A percentile compares a stretch with the other conserved stretches of the same genome.
These are phyloP conservation scores for Aspidoscelis tigris DNA, from an alignment of 2,113 vertebrate genomes.

Conservation along the genomic window DNA sequence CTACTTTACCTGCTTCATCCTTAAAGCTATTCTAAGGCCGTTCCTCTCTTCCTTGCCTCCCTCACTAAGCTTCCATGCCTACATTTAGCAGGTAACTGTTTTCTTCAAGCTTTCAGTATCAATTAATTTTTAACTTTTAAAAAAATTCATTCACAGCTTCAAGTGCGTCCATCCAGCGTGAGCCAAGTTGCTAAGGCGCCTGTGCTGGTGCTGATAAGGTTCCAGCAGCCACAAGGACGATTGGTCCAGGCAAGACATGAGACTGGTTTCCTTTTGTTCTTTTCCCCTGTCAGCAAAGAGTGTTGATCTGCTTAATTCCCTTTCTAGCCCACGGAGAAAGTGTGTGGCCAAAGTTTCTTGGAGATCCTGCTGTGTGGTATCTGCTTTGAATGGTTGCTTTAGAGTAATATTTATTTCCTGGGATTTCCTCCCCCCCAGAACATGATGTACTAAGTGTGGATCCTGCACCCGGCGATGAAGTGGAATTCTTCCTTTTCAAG, in stretches of 20 bases:
- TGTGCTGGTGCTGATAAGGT: conserved; percentile 71
- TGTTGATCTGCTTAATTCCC: neutral
- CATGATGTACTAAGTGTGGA: conserved; percentile 70
- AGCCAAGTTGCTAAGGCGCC: conserved; percentile 51
- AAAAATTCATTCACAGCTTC: conserved; percentile 29
- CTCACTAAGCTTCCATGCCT: neutral
- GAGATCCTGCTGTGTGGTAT: rapidly evolving
- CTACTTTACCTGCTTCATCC: conserved; percentile 6
- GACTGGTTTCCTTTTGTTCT: conserved; percentile 38
- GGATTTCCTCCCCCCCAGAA: conserved; percentile 66
- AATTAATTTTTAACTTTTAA: conserved; percentile 74
- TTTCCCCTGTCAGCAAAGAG: neutral
- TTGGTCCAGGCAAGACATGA: neutral
- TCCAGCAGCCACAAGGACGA: conserved; percentile 46
- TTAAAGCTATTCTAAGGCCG: neutral
- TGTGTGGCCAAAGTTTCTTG: rapidly evolving
- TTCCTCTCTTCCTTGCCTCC: conserved; percentile 31
- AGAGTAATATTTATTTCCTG: neutral
- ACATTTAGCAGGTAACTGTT: conserved; percentile 49
- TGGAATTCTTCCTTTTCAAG: conserved; percentile 38
- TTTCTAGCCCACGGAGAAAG: neutral
- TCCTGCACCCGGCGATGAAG: conserved; percentile 58
- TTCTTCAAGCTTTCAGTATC: conserved; percentile 70
- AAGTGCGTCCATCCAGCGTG: conserved; percentile 54
- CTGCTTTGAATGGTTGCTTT: neutral